phyloP scores from a whole-genome alignment of 1,140 invertebrate species.

The Glomeris maerens region DNA sequence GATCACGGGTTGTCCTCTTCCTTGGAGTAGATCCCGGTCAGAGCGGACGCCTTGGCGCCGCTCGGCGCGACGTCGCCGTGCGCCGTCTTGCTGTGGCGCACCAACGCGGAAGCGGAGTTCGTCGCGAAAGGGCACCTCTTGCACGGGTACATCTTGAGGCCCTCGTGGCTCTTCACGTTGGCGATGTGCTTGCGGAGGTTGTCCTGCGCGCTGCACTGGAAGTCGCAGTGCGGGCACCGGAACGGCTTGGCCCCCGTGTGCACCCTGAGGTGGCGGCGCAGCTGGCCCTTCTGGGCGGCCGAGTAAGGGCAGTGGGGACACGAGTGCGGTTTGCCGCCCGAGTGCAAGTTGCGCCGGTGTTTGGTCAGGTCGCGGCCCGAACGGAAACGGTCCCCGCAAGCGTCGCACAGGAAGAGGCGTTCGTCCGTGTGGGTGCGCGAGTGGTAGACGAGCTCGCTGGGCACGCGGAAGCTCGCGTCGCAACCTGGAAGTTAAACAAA shows the following conservation, averaged over 20 bases:
- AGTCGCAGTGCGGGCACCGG: slow-evolving; percentile 57
- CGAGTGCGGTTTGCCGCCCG: slow-evolving; percentile 38
- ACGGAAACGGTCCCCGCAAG: slow-evolving; percentile 48
- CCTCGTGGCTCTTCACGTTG: slow-evolving; percentile 58
- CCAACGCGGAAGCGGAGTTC: slow-evolving; percentile 51
- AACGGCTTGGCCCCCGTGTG: slow-evolving; percentile 28
- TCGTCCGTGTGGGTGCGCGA: slow-evolving; percentile 30
- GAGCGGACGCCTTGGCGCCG: slow-evolving; percentile 20
- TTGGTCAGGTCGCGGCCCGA: slow-evolving; percentile 45
- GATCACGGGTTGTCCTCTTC: slow-evolving; percentile 26
- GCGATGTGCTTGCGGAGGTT: slow-evolving; percentile 73
- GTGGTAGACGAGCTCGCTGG: slow-evolving; percentile 39
- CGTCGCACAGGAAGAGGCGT: slow-evolving; percentile 42
- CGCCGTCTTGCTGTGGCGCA: slow-evolving; percentile 42
- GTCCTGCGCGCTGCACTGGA: slow-evolving; percentile 65
- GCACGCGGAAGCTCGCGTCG: slow-evolving; percentile 34
- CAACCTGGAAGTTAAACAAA: slow-evolving; percentile 19
- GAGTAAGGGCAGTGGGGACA: slow-evolving; percentile 52
- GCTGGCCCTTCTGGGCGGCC: slow-evolving; percentile 33
- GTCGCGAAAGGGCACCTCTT: slow-evolving; percentile 43
- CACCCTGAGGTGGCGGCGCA: slow-evolving; percentile 19
- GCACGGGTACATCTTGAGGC: slow-evolving; percentile 61
- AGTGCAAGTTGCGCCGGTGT: slow-evolving; percentile 38
- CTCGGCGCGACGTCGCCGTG: slow-evolving; percentile 39
- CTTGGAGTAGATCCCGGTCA: slow-evolving; percentile 32